Evolutionary conservation across 2,113 vertebrate genomes (phyloP).

Genomic region (Cacatua alba): DNA sequence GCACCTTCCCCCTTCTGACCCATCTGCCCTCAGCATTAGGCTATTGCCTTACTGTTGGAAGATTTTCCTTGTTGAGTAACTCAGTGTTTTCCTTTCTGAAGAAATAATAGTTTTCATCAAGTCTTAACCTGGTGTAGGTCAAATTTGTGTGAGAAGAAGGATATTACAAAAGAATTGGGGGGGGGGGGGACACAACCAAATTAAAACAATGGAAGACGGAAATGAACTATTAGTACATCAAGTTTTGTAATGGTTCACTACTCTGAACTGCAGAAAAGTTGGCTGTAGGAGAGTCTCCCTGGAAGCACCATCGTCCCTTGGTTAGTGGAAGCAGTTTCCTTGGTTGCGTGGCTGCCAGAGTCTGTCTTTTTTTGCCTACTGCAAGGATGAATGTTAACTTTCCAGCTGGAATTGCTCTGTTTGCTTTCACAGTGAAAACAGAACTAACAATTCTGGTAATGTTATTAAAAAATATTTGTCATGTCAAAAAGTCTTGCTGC

Average conservation of each 20-base stretch:
- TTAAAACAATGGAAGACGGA: not conserved
- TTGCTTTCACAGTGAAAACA: slow-evolving; percentile 62
- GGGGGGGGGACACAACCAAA: rapidly evolving
- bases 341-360: not conserved
- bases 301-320: not conserved
- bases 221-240: not conserved
- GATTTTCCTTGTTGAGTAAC: not conserved
- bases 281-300: slow-evolving; percentile 6
- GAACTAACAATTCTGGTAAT: slow-evolving; percentile 68
- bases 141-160: not conserved
- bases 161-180: not conserved
- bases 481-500: slow-evolving; percentile 67
- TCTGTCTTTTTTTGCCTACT: slow-evolving; percentile 28
- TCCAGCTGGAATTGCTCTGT: slow-evolving; percentile 48
- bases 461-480: slow-evolving; percentile 73
- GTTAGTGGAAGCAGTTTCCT: slow-evolving; percentile 45
- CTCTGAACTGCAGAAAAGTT: not conserved
- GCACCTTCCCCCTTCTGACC: not conserved
- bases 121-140: not conserved
- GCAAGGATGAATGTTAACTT: slow-evolving; percentile 54
- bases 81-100: not conserved
- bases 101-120: slow-evolving; percentile 10
- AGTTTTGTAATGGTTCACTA: not conserved
- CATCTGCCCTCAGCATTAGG: not conserved
- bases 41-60: not conserved